phyloP scores from a whole-genome alignment of 2,888 invertebrate genomes.

The Zaprionus obscuricornis region DNA sequence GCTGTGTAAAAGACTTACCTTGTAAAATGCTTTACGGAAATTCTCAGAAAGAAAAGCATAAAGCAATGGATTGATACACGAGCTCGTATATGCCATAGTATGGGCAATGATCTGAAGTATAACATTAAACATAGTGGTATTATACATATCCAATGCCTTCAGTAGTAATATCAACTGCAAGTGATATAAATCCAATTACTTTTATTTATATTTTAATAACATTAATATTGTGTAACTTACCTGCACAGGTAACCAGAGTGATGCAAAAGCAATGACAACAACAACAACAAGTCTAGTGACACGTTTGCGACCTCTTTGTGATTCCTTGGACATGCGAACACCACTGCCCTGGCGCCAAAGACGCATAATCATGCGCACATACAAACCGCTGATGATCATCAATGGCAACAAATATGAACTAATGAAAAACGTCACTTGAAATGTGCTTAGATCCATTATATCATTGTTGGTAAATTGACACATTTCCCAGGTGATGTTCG shows the following conservation, averaged over 20 bases:
- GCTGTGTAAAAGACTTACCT: conserved; percentile 84
- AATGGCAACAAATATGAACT: conserved; percentile 94
- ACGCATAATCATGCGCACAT: conserved; percentile 93
- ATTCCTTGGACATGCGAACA: conserved; percentile 90
- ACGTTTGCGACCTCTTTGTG: conserved; percentile 90
- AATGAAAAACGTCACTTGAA: conserved; percentile 91
- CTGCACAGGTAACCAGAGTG: conserved; percentile 98
- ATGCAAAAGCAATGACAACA: conserved; percentile 95
- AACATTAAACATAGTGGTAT: conserved; percentile 84
- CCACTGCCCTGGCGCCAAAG: conserved; percentile 93
- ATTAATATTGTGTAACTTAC: conserved; percentile 83
- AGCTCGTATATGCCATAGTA: conserved; percentile 95
- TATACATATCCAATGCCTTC: conserved; percentile 87
- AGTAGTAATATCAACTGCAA: conserved; percentile 90
- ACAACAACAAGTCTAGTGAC: conserved; percentile 96
- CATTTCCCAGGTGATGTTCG: conserved; percentile 54
- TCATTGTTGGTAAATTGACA: conserved; percentile 86
- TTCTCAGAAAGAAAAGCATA: conserved; percentile 97
- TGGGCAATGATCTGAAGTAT: conserved; percentile 90
- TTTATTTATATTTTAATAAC: not conserved
- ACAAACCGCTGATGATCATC: conserved; percentile 92
- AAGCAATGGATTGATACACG: conserved; percentile 96
- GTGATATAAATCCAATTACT: not conserved
- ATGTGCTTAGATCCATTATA: conserved; percentile 82
- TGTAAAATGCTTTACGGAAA: conserved; percentile 94